Percentiles rank a stretch among this genome's conserved stretches.
Conservation (phyloP, 2,113 vertebrate genomes). For the Fregata magnificens region DNA sequence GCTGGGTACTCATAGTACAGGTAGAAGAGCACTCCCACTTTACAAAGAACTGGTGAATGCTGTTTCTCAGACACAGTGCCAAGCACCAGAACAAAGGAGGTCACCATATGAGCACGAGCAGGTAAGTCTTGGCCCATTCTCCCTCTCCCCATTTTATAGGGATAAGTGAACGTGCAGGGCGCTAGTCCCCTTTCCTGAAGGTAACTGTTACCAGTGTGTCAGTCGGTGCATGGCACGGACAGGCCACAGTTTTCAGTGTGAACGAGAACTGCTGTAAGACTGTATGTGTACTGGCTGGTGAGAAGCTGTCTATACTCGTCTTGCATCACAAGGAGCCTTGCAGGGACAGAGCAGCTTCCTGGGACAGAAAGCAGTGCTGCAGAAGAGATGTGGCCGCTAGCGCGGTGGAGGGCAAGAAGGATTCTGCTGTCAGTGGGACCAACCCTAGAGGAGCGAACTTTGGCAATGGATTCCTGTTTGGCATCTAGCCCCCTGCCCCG, state of each 20-base stretch:
- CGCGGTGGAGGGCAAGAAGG: background rate
- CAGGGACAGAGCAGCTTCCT: background rate
- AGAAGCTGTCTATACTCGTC: background rate
- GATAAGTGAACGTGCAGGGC: fast-evolving
- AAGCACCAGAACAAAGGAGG: background rate
- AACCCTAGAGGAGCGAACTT: background rate
- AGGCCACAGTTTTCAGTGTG: background rate
- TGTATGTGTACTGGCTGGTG: background rate
- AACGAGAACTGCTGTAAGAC: background rate
- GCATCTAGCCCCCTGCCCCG: background rate
- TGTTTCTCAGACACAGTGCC: background rate
- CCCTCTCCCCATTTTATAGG: background rate
- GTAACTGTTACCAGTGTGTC: background rate
- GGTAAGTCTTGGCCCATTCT: slow-evolving; percentile 17
- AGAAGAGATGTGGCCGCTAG: background rate
- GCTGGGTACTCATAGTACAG: background rate
- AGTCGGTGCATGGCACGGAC: fast-evolving
- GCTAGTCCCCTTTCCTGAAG: background rate
- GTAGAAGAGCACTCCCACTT: background rate
- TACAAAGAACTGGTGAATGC: background rate
- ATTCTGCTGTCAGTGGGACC: background rate
- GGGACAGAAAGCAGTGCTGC: background rate
- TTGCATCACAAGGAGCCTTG: background rate
- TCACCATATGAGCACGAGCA: fast-evolving
- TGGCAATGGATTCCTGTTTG: background rate